These are phyloP conservation scores for Harpagifer antarcticus DNA, from an alignment of 2,797 vertebrate genomes.

Conservation along the genomic window DNA sequence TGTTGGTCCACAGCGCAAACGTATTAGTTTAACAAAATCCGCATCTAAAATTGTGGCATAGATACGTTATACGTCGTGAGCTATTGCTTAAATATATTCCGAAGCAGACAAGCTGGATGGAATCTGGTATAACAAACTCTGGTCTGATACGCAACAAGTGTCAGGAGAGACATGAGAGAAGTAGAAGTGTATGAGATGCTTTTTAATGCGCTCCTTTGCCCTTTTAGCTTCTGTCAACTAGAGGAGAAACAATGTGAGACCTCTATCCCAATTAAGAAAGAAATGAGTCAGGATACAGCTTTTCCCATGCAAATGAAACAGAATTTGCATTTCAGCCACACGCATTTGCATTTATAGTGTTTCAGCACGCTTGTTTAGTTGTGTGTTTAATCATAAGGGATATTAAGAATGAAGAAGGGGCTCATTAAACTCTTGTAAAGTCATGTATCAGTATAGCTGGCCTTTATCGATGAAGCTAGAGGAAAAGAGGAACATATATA, in stretches of 20 bases:
- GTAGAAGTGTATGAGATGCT: not conserved
- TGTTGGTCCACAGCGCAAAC: too few relatives aligned
- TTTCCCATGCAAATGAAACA: slow-evolving; percentile 66
- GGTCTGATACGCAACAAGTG: slow-evolving; percentile 4
- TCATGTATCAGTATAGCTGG: slow-evolving; percentile 36
- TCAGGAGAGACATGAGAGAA: not conserved
- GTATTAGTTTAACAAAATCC: too few relatives aligned
- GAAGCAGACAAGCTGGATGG: slow-evolving; percentile 7
- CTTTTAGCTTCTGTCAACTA: slow-evolving; percentile 53
- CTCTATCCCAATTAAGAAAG: slow-evolving; percentile 65
- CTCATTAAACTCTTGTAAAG: slow-evolving; percentile 65
- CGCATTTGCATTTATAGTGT: slow-evolving; percentile 84
- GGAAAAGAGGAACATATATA: slow-evolving; percentile 22
- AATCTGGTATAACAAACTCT: not conserved
- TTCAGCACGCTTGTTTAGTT: slow-evolving; percentile 66
- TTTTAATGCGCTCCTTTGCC: slow-evolving; percentile 25
- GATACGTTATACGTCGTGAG: too few relatives aligned
- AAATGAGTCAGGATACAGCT: slow-evolving; percentile 45
- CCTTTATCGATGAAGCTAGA: slow-evolving; percentile 47
- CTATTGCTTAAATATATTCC: too few relatives aligned
- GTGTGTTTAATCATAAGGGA: slow-evolving; percentile 68
- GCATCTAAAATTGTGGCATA: too few relatives aligned
- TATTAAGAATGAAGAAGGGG: slow-evolving; percentile 52
- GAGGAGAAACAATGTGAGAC: slow-evolving; percentile 41
- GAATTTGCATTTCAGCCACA: slow-evolving; percentile 68